Base-by-base conservation (phyloP, 1,140 invertebrate genomes). In the Drosophila bocki region DNA sequence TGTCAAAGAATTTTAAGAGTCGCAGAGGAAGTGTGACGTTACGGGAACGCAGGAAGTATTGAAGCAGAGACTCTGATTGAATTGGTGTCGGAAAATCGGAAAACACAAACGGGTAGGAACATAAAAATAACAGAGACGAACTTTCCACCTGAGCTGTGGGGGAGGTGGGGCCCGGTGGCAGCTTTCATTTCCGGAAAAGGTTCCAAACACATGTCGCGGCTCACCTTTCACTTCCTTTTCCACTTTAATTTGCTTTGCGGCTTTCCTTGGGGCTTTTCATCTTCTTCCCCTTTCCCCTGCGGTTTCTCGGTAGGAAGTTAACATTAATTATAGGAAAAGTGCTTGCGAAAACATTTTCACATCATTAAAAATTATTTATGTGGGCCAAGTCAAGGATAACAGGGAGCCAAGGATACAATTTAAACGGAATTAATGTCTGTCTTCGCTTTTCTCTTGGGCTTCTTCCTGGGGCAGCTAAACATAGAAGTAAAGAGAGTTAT, bases 351-450 rank as follows among this genome's bases (percentile, higher is more conserved):
- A 57, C 78, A 71, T 80, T 70, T 81, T 62, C 78, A 80, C 79
- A 76, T 80, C 71, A 80, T 81, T 81, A 81, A 80, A 71, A 75
- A 81, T 81, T 76, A 81, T 81, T 81, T 80, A 81, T 76, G 79
- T 80, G 45, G 57, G 71, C 62, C 56, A 56, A 32, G 62, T 41
- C 44, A 13, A 26, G 75, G 77, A 80, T 75, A 75, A 54, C 63
- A 56, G 56, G 71, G 47, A 72, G 57, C 42, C 75, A 59, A 26
- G 62, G 62, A 80, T 75, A 80, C 71, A 50, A 78, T 78, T 79
- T 35, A 70, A 64, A 35, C 42, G 35, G 44, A 76, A 81, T 69
- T 80, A 80, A 75, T 75, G 61, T 63, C 62, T 51, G 59, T 65
- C 64, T 39, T 29, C 32, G 53, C 54, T 37, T 37, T n/a, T 19